Evolutionary conservation across 2,797 vertebrate genomes (phyloP), one percentile per base, ranked within the genome.

Genomic region (Helarctos malayanus): DNA sequence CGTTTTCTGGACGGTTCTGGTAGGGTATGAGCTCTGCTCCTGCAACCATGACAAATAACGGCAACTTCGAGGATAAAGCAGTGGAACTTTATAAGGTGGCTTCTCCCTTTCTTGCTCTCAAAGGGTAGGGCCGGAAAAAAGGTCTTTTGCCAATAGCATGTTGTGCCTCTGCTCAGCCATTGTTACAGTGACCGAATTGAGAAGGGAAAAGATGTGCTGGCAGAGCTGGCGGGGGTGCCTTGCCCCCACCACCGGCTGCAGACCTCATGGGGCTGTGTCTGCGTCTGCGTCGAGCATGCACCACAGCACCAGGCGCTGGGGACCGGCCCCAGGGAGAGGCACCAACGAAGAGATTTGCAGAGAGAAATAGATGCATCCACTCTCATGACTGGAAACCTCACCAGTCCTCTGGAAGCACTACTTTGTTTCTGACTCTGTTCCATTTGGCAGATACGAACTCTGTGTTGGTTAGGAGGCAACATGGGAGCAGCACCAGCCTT

Each of bases 41-140:
- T 47, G 32, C 10, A 80, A 52, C 3, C n/a, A 69, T 93, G 52
- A 59, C 23, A 73, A 49, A 87, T 45, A 71, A 96, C 71, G 45
- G 11, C 16, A 21, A 32, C 27, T 92, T 82, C 27, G n/a, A 59
- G 56, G 71, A 15, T 82, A 92, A 63, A 41, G 2, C 47, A 76
- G 11, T 35, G 15, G 3, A 23, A 71, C n/a, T 12, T 47, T 35
- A 14, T 2, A 12, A 59, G 13, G 38, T 59, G 32, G 7, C 27
- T 92, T 90, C 81, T 32, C 16, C 49, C 25, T 71, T 76, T 93
- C 19, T 79, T 45, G 68, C 10, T 35, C 75, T 95, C 73, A 89
- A 59, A 93, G 49, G 0, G n/a, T 38, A 81, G 38, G n/a, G 29
- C 71, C 45, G 45, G 35, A 25, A 61, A 91, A 83, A 83, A 18